Conservation (phyloP, 2,888 invertebrate species). For the Chymomyza amoena region DNA sequence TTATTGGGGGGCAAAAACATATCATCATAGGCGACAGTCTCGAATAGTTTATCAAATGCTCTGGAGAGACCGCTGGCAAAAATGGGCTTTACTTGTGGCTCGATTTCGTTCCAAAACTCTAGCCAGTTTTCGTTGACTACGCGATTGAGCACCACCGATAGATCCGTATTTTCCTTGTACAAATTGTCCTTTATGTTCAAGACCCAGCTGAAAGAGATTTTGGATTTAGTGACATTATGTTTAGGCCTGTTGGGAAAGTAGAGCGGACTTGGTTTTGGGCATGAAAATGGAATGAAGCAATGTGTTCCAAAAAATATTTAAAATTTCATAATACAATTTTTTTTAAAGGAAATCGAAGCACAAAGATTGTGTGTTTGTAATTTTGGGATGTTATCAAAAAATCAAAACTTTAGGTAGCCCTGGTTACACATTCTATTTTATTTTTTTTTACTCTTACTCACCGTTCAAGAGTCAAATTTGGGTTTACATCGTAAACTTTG, state of each 20-base stretch:
- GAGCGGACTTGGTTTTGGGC: no score
- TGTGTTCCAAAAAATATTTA: no score
- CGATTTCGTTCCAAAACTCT: slow-evolving; percentile 37
- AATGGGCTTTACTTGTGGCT: slow-evolving; percentile 21
- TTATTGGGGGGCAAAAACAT: slow-evolving; percentile 22
- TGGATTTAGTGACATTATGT: no score
- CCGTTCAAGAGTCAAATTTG: slow-evolving; percentile 27
- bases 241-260: no score
- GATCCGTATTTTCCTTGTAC: slow-evolving; percentile 33
- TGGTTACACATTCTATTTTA: background rate
- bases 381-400: no score
- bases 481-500: slow-evolving; percentile 21
- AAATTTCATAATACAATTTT: no score
- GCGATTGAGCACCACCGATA: slow-evolving; percentile 27
- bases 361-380: no score
- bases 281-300: no score
- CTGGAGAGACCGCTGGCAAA: slow-evolving; percentile 14
- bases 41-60: background rate
- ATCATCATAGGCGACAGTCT: slow-evolving; percentile 34
- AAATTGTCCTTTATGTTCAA: slow-evolving; percentile 24
- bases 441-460: background rate
- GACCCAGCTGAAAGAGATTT: slow-evolving; percentile 21
- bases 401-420: no score
- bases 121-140: slow-evolving; percentile 37
- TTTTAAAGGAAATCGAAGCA: no score